phyloP scores from a whole-genome alignment of 2,113 vertebrate species.

The Gobius niger region DNA sequence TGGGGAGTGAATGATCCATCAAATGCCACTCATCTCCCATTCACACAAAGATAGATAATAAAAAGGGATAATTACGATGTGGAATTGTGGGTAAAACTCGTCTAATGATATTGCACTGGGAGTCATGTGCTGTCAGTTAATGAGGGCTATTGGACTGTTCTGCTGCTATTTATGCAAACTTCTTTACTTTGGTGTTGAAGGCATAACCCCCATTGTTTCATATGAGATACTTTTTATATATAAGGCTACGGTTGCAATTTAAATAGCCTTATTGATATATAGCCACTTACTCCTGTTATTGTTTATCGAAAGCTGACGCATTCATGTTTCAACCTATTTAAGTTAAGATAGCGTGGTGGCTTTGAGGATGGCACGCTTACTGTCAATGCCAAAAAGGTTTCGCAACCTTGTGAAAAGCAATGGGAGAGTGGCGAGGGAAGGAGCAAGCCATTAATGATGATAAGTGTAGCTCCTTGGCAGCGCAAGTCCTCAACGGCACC shows the following conservation, averaged over 20 bases:
- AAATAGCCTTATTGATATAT: slow-evolving; percentile 63
- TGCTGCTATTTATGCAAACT: slow-evolving; percentile 57
- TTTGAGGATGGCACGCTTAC: slow-evolving; percentile 56
- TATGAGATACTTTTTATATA: slow-evolving; percentile 36
- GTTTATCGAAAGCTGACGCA: slow-evolving; percentile 49
- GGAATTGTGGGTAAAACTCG: slow-evolving; percentile 58
- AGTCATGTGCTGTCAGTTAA: slow-evolving; percentile 67
- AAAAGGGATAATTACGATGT: slow-evolving; percentile 56
- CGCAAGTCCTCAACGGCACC: slow-evolving; percentile 52
- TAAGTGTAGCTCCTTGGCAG: slow-evolving; percentile 49
- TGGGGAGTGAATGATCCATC: slow-evolving; percentile 64
- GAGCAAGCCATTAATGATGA: slow-evolving; percentile 58
- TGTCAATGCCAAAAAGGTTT: slow-evolving; percentile 48
- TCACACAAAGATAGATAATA: slow-evolving; percentile 66
- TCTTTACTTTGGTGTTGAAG: slow-evolving; percentile 43
- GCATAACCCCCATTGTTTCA: slow-evolving; percentile 42
- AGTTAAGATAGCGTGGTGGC: slow-evolving; percentile 27
- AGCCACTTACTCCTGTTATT: slow-evolving; percentile 58
- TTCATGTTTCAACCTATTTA: slow-evolving; percentile 53
- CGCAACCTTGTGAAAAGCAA: slow-evolving; percentile 59
- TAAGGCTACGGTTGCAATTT: slow-evolving; percentile 52
- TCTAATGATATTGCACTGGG: slow-evolving; percentile 61
- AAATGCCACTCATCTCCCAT: slow-evolving; percentile 65
- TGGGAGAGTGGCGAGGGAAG: slow-evolving; percentile 30
- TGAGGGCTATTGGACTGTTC: slow-evolving; percentile 54